phyloP scores from a whole-genome alignment of 2,797 vertebrate species.

The Ibycter americanus region DNA sequence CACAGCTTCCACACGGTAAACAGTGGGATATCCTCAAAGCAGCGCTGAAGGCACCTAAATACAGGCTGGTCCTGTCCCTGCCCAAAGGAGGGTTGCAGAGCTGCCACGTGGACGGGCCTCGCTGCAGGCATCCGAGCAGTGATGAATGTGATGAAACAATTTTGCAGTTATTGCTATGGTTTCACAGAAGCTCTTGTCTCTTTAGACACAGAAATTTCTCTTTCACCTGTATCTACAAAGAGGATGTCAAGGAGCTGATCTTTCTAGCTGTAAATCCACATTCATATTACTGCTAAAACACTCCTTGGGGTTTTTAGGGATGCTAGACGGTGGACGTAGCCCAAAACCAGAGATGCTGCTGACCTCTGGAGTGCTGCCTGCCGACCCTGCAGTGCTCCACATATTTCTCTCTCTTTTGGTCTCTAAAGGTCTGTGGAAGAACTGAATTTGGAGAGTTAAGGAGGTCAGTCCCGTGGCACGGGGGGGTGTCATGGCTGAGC shows the following conservation, averaged over 20 bases:
- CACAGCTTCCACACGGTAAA: not conserved
- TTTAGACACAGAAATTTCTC: not conserved
- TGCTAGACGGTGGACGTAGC: not conserved
- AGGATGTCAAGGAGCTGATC: not conserved
- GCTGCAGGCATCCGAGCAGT: accelerated
- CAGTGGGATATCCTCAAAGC: not conserved
- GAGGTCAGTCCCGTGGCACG: not conserved
- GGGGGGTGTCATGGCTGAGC: not conserved
- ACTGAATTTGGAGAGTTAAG: not conserved
- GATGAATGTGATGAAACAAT: not conserved
- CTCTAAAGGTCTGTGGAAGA: not conserved
- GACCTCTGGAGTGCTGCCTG: not conserved
- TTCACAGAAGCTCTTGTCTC: not conserved
- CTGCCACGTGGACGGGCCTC: accelerated
- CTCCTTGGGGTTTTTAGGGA: not conserved
- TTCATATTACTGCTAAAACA: not conserved
- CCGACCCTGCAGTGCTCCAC: accelerated
- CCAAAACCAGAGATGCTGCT: not conserved
- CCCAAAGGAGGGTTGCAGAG: not conserved
- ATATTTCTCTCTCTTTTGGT: not conserved
- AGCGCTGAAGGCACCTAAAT: not conserved
- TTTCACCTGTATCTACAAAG: not conserved
- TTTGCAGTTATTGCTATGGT: not conserved
- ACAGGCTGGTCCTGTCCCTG: not conserved
- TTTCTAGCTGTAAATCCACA: not conserved